These are phyloP conservation scores for Lophius piscatorius DNA, from an alignment of 2,113 vertebrate genomes.

Conservation along the genomic window DNA sequence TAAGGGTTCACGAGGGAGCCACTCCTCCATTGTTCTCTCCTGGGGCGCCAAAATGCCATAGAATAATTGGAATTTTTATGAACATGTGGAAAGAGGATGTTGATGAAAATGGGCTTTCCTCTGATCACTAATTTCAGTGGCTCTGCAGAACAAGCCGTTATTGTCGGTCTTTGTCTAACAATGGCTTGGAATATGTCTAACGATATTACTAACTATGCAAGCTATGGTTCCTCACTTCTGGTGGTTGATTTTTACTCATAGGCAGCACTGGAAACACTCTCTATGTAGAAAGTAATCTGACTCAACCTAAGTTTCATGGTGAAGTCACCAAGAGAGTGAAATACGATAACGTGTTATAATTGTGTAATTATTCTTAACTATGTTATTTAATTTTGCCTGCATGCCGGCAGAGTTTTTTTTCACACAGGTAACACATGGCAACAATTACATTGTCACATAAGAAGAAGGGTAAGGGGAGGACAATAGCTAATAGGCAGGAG, in stretches of 20 bases:
- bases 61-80: conserved; percentile 64
- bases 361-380: too few species aligned
- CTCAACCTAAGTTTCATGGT: too few species aligned
- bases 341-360: too few species aligned
- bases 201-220: too few species aligned
- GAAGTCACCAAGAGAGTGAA: too few species aligned
- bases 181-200: conserved; percentile 35
- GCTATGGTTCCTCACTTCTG: conserved; percentile 22
- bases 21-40: conserved; percentile 64
- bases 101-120: conserved; percentile 17
- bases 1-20: conserved; percentile 53
- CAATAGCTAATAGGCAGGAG: conserved; percentile 59
- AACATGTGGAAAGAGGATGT: conserved; percentile 44
- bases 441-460: conserved; percentile 68
- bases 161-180: conserved; percentile 32
- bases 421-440: conserved; percentile 68
- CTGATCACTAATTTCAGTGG: conserved; percentile 33
- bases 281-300: too few species aligned
- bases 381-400: conserved; percentile 48
- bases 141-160: conserved; percentile 25
- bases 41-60: conserved; percentile 27
- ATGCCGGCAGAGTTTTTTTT: conserved; percentile 24
- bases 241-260: too few species aligned
- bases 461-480: conserved; percentile 63
- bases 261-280: too few species aligned